Base-by-base conservation (phyloP, 2,797 vertebrate genomes). In the Leucoraja ocellata region DNA sequence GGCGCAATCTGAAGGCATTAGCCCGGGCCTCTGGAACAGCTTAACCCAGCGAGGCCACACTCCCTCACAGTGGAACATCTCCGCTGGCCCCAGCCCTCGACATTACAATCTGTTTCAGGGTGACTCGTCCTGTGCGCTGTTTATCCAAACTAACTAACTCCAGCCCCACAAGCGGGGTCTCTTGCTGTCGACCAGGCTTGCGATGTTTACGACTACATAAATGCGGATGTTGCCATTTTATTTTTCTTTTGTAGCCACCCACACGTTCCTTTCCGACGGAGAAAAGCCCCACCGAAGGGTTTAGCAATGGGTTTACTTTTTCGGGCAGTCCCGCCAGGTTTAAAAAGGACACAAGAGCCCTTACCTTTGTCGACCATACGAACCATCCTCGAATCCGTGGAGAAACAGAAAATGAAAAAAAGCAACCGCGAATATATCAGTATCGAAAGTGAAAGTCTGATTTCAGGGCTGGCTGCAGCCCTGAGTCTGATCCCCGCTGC, bases 401-500 rank as follows among this genome's bases (percentile, higher is more conserved):
- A 16, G 36, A 88, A 88, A 88, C n/a, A 88, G 68, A 4, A 9
- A 36, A 68, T n/a, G 4, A 78, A 78, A 36, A 36, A 68, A 36
- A 63, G 84, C 84, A 68, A 13, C 61, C 2, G 46, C 32, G n/a
- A 88, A 68, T 65, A 2, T 0, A 2, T 0, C 8, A 68, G 11
- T 21, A 36, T 9, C 84, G 84, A 88, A 88, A 88, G n/a, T 88
- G 84, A 88, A 88, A 88, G 6, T 88, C 14, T 68, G 18, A 63
- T 23, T 88, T 36, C n/a, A 13, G 14, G 36, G 18, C 36, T 39
- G 78, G 36, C 78, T 61, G 81, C 39, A 63, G 28, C 83, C 16
- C 58, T 2, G 5, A 68, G 16, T 25, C 81, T 10, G 61, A 21
- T 88, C 28, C 1, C 1, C 16, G n/a, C 5, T 0, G 58, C 10